These are phyloP conservation scores for Dipus sagitta DNA, from an alignment of 2,797 vertebrate genomes.

Conservation along the genomic window DNA sequence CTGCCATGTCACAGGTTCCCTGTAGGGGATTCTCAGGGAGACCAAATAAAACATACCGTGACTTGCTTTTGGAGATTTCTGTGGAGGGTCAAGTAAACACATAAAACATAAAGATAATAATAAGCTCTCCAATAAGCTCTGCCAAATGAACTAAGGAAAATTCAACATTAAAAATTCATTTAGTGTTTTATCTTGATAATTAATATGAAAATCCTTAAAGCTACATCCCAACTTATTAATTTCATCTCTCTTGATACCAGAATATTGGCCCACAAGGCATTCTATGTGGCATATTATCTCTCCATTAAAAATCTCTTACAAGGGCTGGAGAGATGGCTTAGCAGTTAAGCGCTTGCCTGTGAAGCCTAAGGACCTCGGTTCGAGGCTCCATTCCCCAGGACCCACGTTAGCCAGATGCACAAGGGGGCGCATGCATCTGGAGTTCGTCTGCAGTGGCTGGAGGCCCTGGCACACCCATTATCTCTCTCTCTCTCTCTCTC, in stretches of 20 bases:
- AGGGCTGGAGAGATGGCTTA: no score
- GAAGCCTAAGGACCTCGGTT: no score
- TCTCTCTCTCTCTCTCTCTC: no score
- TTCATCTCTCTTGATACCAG: conserved; percentile 2
- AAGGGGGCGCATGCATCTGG: no score
- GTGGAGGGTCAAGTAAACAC: not conserved
- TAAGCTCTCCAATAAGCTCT: not conserved
- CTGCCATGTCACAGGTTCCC: not conserved
- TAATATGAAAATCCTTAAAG: conserved; percentile 36
- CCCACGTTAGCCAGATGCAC: no score
- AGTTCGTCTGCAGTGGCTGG: no score
- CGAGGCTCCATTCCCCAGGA: no score
- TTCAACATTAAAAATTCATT: conserved; percentile 28
- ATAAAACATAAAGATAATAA: conserved; percentile 3
- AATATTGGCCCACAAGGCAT: not conserved
- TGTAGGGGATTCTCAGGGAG: not conserved
- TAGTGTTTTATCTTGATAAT: conserved; percentile 14
- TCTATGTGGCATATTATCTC: not conserved
- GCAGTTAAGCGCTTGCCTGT: no score
- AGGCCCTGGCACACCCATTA: no score
- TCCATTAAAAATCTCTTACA: not conserved
- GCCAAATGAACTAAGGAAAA: conserved; percentile 16
- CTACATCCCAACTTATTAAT: conserved; percentile 4
- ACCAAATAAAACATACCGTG: not conserved
- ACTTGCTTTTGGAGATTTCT: not conserved